Conservation (phyloP, 2,797 vertebrate genomes). For the Mus spretus region DNA sequence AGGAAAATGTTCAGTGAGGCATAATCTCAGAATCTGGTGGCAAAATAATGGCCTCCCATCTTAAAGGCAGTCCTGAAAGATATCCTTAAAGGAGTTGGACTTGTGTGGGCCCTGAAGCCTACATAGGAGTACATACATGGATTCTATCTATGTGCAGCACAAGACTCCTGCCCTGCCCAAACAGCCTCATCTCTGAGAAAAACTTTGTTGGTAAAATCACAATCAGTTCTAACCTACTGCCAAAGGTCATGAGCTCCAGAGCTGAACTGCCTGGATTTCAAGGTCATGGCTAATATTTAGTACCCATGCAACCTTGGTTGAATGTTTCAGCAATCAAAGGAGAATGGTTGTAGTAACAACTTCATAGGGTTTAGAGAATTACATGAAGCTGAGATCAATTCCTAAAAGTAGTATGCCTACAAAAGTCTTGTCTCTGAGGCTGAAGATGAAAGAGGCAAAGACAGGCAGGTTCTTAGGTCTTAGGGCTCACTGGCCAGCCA, state of each 20-base stretch:
- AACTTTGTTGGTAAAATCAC: background rate
- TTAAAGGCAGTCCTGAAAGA: background rate
- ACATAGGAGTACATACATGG: background rate
- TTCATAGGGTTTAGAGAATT: background rate
- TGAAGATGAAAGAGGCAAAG: background rate
- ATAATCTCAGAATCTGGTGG: background rate
- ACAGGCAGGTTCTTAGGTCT: background rate
- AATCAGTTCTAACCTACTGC: background rate
- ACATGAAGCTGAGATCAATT: constrained; percentile 22
- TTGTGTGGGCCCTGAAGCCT: background rate
- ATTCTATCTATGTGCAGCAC: background rate
- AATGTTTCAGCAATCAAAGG: background rate
- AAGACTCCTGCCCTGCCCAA: background rate
- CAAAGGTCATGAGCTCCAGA: background rate
- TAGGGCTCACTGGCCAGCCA: background rate
- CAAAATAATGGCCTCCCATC: background rate
- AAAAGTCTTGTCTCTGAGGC: background rate
- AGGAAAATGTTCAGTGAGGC: background rate
- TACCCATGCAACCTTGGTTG: background rate
- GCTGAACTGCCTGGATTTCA: background rate
- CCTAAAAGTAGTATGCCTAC: background rate
- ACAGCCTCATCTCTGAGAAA: background rate
- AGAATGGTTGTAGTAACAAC: background rate
- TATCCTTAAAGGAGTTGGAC: background rate
- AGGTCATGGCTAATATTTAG: background rate